Conservation (phyloP, 2,797 vertebrate species). For the Rhinogobio ventralis region DNA sequence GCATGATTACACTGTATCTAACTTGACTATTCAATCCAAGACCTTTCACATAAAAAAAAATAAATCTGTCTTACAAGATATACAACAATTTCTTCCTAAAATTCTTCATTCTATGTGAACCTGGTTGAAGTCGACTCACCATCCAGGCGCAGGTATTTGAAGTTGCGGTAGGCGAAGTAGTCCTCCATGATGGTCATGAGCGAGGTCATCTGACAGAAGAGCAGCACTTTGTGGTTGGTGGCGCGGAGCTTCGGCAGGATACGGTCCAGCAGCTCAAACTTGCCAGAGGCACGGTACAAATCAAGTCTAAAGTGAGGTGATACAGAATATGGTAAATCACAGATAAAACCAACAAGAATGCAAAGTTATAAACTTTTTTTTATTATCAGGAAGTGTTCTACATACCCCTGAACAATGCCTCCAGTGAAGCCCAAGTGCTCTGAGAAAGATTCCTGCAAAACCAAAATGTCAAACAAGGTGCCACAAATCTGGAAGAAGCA, state of each 20-base stretch:
- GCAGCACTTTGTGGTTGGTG: conserved; percentile 96
- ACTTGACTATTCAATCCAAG: background rate
- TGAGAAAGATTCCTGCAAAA: conserved; percentile 92
- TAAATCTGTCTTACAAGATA: background rate
- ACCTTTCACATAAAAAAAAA: background rate
- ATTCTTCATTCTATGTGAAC: background rate
- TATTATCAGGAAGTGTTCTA: background rate
- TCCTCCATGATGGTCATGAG: conserved; percentile 99
- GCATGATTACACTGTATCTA: background rate
- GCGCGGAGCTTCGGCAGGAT: conserved; percentile 94
- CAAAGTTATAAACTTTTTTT: too few relatives aligned
- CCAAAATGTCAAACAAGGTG: background rate
- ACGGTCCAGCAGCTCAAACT: conserved; percentile 95
- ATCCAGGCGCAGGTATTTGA: conserved; percentile 96
- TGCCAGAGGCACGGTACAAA: conserved; percentile 93
- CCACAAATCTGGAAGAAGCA: background rate
- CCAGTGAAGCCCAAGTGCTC: conserved; percentile 94
- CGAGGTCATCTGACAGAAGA: conserved; percentile 98
- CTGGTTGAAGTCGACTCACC: conserved; percentile 76
- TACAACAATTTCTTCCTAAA: background rate
- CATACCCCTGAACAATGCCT: conserved; percentile 91
- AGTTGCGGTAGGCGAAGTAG: conserved; percentile 93
- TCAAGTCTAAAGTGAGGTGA: conserved; percentile 79
- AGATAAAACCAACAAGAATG: background rate
- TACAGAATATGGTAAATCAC: background rate